phyloP scores from a whole-genome alignment of 1,140 invertebrate genomes.

The Ridgeia piscesae region DNA sequence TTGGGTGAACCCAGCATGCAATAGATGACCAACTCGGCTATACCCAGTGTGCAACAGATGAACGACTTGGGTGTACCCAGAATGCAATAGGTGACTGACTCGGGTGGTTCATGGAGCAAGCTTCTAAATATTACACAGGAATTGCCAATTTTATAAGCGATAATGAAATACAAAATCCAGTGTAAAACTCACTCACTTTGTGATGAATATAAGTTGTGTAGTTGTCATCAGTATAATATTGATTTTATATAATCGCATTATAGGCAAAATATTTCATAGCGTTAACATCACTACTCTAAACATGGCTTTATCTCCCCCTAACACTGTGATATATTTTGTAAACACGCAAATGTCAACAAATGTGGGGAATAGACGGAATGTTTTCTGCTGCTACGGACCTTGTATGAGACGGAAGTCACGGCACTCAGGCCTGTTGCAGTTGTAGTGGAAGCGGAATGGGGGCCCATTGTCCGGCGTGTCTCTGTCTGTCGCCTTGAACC shows the following conservation, averaged over 20 bases:
- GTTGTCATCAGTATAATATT: background rate
- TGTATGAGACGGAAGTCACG: constrained; percentile 42
- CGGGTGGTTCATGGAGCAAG: background rate
- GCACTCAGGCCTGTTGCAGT: constrained; percentile 22
- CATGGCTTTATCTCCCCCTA: too few species aligned
- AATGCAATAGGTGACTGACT: background rate
- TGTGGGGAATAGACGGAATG: background rate
- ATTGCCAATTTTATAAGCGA: background rate
- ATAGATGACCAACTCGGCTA: background rate
- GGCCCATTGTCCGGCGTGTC: constrained; percentile 72
- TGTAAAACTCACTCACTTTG: background rate
- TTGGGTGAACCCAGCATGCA: background rate
- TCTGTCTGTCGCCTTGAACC: constrained; percentile 86
- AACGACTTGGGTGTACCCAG: background rate
- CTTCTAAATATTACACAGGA: background rate
- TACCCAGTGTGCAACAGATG: background rate
- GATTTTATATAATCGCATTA: background rate
- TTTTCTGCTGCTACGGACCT: background rate
- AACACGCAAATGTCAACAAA: too few species aligned
- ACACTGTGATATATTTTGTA: too few species aligned
- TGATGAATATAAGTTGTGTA: background rate
- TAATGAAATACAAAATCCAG: background rate
- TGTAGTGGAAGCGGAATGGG: constrained; percentile 87
- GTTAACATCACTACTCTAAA: too few species aligned
- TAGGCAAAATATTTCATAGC: too few species aligned